These are phyloP conservation scores for Valencia hispanica DNA, from an alignment of 2,797 vertebrate genomes.

Conservation along the genomic window DNA sequence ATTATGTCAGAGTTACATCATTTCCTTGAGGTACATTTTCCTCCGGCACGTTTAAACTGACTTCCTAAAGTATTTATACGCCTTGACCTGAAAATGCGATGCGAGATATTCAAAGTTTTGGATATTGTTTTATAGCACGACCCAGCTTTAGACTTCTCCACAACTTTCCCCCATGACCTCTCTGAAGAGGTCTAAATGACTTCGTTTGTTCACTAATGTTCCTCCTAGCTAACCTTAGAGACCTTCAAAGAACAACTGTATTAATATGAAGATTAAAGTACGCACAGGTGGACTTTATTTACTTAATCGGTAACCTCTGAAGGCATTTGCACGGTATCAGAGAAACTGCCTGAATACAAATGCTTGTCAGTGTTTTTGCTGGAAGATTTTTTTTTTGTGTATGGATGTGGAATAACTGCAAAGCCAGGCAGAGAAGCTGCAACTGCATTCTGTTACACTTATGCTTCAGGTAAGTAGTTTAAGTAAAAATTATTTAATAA, in stretches of 20 bases:
- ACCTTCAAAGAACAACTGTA: not conserved
- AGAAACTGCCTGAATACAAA: not conserved
- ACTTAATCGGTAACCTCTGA: not conserved
- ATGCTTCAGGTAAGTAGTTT: no score
- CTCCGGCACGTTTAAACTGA: not conserved
- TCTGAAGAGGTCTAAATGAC: not conserved
- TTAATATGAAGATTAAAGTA: not conserved
- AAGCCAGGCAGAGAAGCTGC: not conserved
- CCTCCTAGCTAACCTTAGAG: not conserved
- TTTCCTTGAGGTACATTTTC: not conserved
- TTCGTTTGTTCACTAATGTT: not conserved
- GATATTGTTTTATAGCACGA: not conserved
- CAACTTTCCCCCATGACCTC: no score
- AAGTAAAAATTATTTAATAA: not conserved
- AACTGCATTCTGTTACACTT: not conserved
- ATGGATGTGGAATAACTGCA: no score
- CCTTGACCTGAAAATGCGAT: not conserved
- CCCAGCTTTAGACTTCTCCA: not conserved
- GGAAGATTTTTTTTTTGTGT: no score
- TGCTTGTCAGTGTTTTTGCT: no score
- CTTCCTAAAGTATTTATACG: not conserved
- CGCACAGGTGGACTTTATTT: not conserved
- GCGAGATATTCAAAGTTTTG: not conserved
- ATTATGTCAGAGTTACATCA: not conserved
- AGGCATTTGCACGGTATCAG: not conserved